phyloP scores from a whole-genome alignment of 2,113 vertebrate genomes.

The Paratilapia polleni region DNA sequence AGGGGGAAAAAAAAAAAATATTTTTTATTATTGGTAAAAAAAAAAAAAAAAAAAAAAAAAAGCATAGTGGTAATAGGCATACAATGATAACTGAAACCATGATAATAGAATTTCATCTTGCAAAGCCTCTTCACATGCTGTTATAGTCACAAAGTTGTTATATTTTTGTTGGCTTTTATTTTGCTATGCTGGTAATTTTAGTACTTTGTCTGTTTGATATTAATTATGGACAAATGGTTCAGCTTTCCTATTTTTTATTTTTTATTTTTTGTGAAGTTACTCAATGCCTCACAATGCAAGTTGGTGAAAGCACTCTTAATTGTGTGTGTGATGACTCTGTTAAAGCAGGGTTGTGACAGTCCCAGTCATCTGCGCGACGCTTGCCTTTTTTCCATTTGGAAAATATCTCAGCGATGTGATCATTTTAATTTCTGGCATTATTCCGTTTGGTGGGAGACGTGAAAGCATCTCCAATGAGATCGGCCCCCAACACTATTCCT shows the following conservation, averaged over 20 bases:
- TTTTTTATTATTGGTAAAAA: too few species aligned
- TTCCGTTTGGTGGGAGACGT: background rate
- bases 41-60: too few species aligned
- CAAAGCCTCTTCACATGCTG: background rate
- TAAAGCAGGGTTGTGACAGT: background rate
- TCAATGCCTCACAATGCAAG: background rate
- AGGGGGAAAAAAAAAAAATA: too few species aligned
- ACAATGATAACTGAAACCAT: background rate
- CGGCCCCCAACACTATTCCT: background rate
- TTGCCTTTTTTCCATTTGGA: background rate
- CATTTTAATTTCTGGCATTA: background rate
- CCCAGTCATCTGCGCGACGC: background rate
- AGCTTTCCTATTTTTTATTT: background rate
- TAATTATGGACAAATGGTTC: background rate
- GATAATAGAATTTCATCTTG: background rate
- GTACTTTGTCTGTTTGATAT: background rate
- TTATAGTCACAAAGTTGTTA: background rate
- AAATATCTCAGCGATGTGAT: background rate
- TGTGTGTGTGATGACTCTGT: background rate
- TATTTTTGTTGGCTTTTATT: background rate
- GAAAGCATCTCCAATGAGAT: background rate
- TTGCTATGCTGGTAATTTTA: background rate
- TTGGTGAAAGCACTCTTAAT: background rate
- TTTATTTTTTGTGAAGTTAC: too few species aligned
- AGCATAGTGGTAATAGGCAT: background rate